Base-by-base conservation (phyloP, 2,113 vertebrate species). In the Nerophis lumbriciformis region DNA sequence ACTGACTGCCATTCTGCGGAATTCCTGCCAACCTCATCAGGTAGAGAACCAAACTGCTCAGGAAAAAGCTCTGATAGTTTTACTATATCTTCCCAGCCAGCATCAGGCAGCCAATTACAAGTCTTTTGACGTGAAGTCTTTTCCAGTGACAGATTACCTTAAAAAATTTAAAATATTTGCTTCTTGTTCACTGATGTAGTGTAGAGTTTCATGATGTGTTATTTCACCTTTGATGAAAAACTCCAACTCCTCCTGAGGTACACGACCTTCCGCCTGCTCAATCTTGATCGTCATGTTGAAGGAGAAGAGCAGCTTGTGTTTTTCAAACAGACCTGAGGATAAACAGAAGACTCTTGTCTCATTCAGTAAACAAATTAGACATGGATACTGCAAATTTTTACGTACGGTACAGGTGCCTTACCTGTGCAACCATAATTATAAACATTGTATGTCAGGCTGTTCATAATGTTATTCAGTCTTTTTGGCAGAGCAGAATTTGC, bases 341-440 rank as follows among this genome's bases (percentile, higher is more conserved):
- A 79, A 69, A 48, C 14, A 53, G 28, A 28, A 28, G 4, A 28
- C 28, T 28, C 6, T 67, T 11, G 16, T 61, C 4, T 71, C 57
- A 52, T n/a, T 19, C 53, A 50, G 55, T 8, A 13, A 14, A 37
- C 4, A 64, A 53, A 48, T 42, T 35, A 54, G 37, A 8, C 15
- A 57, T 60, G 14, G 57, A 61, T 5, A 28, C 6, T 48, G 13
- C 37, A 15, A 52, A 13, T 1, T 6, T 28, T 54, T 47, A 14
- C 4, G 1, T 48, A 13, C 6, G 5, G 6, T 16, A 21, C 10
- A 6, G n/a, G 14, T n/a, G 21, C 64, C 87, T 65, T 37, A 97
- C 96, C 97, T 70, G 93, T 97, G 82, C 96, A 98, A 72, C 93
- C 95, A 0, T 98, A 97, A 85, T 94, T 97, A 62, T 98, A 98